Conservation (phyloP, 1,140 invertebrate species). For the Apis mellifera region Amel_HAv3.1 CM009933.2:9451501-9452000, state of each 20-base stretch:
- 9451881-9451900: conserved; percentile 2
- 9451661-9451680: neutral
- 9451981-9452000: neutral
- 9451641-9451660: neutral
- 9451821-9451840: conserved; percentile 25
- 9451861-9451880: conserved; percentile 7
- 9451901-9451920: neutral
- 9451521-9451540: conserved; percentile 3
- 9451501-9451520: neutral
- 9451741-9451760: conserved; percentile 7
- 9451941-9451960: neutral
- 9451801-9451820: conserved; percentile 2
- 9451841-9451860: conserved; percentile 13
- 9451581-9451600: neutral
- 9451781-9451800: neutral
- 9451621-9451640: neutral
- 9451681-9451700: neutral
- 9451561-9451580: neutral
- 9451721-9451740: neutral
- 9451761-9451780: neutral
- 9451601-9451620: conserved; percentile 6
- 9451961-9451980: neutral
- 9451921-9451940: neutral
- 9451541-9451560: neutral
- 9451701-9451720: conserved; percentile 11